A percentile compares a stretch with the other conserved stretches of the same genome.
phyloP scores from a whole-genome alignment of 1,140 invertebrate species.

The Drosophila trapezifrons region DNA sequence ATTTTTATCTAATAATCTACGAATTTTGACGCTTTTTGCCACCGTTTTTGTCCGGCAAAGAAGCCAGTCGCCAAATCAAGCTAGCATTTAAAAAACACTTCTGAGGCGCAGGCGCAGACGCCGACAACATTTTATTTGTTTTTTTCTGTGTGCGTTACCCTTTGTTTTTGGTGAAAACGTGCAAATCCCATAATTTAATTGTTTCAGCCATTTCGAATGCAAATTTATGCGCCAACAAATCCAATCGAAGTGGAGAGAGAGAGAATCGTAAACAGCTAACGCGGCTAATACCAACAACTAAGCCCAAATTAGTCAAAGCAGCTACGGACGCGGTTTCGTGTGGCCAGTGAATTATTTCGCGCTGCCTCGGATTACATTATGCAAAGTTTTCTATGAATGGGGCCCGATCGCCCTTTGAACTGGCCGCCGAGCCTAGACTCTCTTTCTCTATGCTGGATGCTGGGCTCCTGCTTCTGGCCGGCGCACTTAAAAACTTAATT shows the following conservation, averaged over 20 bases:
- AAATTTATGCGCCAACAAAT: constrained; percentile 67
- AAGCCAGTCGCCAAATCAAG: constrained; percentile 54
- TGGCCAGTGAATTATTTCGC: constrained; percentile 69
- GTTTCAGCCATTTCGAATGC: constrained; percentile 67
- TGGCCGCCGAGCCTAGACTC: constrained; percentile 7
- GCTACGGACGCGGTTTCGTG: constrained; percentile 45
- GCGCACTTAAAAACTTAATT: constrained; percentile 73
- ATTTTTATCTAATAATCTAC: constrained; percentile 81
- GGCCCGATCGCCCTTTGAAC: constrained; percentile 19
- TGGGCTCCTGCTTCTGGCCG: constrained; percentile 16
- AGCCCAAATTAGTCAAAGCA: constrained; percentile 70
- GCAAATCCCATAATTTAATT: constrained; percentile 82
- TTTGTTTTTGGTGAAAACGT: constrained; percentile 71
- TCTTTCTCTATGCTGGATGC: neutral
- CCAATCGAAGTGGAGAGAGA: constrained; percentile 28
- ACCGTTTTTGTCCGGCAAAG: constrained; percentile 62
- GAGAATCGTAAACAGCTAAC: constrained; percentile 16
- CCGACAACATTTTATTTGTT: constrained; percentile 47
- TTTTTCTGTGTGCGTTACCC: constrained; percentile 15
- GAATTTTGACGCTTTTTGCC: constrained; percentile 81
- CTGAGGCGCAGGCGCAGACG: constrained; percentile 59
- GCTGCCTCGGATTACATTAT: constrained; percentile 53
- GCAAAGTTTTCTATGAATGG: constrained; percentile 77
- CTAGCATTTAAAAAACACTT: constrained; percentile 69
- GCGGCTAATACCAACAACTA: constrained; percentile 43